phyloP scores from a whole-genome alignment of 2,888 invertebrate species.

The Eremobia ochroleuca region DNA sequence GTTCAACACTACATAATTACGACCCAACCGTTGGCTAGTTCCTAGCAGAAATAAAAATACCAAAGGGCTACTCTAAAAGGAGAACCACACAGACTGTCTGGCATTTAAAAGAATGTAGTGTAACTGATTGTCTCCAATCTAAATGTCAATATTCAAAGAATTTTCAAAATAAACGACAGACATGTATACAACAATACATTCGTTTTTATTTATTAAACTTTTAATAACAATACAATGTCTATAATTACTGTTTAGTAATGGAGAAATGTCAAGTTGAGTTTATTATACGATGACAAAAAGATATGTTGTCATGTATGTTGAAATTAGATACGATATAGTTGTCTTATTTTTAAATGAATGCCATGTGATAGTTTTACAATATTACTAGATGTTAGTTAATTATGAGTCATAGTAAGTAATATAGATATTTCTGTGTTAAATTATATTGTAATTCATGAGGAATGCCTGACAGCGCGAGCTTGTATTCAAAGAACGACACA shows the following conservation, averaged over 20 bases:
- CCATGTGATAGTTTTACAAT: not conserved
- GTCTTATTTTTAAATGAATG: not conserved
- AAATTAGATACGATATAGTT: not conserved
- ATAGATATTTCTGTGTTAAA: not conserved
- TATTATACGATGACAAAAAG: not conserved
- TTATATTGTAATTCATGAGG: not conserved
- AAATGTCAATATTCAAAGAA: slow-evolving; percentile 7
- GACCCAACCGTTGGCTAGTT: too few relatives aligned
- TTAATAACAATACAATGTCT: not conserved
- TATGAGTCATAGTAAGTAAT: not conserved
- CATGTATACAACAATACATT: not conserved
- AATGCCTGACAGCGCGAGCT: not conserved
- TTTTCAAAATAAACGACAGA: slow-evolving; percentile 36
- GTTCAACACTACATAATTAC: not conserved
- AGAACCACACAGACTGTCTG: not conserved
- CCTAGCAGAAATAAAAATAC: not conserved
- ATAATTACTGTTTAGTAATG: not conserved
- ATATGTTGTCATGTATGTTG: too few relatives aligned
- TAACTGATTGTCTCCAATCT: not conserved
- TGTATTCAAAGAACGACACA: not conserved
- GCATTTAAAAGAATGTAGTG: not conserved
- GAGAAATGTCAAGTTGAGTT: slow-evolving; percentile 19
- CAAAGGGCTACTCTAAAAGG: not conserved
- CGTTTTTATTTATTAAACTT: slow-evolving; percentile 1
- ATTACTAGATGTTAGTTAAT: not conserved